Conservation (phyloP, 1,140 invertebrate genomes). For the Dendroctonus valens region DNA sequence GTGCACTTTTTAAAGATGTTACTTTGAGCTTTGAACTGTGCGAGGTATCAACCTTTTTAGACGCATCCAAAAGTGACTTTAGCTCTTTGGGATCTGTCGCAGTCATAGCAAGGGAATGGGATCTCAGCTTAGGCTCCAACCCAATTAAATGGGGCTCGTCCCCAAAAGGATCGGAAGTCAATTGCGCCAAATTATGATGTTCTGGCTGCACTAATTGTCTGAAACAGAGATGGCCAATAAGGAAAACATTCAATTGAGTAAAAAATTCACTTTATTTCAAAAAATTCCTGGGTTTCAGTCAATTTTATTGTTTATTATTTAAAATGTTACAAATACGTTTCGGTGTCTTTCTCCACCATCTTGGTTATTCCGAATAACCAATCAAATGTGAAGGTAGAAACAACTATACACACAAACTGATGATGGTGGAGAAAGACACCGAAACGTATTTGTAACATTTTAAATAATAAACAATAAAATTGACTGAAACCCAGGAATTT, state of each 20-base stretch:
- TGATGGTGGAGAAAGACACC: too few relatives aligned
- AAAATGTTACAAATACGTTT: too few relatives aligned
- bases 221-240: constrained; percentile 20
- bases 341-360: too few relatives aligned
- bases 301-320: too few relatives aligned
- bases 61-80: constrained; percentile 38
- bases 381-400: too few relatives aligned
- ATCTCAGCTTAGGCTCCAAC: constrained; percentile 36
- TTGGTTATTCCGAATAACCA: too few relatives aligned
- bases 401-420: too few relatives aligned
- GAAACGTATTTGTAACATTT: too few relatives aligned
- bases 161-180: constrained; percentile 40
- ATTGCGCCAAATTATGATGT: constrained; percentile 33
- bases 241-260: not conserved
- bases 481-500: too few relatives aligned
- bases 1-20: constrained; percentile 32
- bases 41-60: constrained; percentile 36
- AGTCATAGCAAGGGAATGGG: constrained; percentile 22
- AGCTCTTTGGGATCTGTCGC: constrained; percentile 42
- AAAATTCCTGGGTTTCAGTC: too few relatives aligned
- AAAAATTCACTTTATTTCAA: constrained; percentile 3
- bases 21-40: constrained; percentile 34
- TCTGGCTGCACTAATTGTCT: constrained; percentile 36
- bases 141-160: constrained; percentile 39
- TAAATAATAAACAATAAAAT: too few relatives aligned